Base-by-base conservation (phyloP, 2,797 vertebrate species). In the Tauraco hartlaubi region DNA sequence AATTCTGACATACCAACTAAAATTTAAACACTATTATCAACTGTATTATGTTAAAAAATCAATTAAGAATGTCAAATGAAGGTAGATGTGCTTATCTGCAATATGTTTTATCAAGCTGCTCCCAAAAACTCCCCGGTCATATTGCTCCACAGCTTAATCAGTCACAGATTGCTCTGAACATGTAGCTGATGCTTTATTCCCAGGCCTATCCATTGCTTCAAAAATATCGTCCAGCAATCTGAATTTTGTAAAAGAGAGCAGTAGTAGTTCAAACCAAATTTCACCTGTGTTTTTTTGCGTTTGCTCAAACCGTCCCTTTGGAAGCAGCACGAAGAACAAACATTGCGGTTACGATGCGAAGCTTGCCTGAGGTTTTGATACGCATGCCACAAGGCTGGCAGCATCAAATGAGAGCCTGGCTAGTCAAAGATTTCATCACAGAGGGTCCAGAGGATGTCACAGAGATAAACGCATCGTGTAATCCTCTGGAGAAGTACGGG, bases 391-490 rank as follows among this genome's bases (percentile, higher is more conserved):
- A 23, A 58, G 48, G 13, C 35, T 77, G 39, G 37, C 52, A 83
- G 66, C 26, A 37, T 9, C 21, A 75, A 59, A 82, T 19, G 44
- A 58, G 33, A 84, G 29, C 26, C n/a, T 5, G 3, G 8, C 31
- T 39, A 52, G 25, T 0, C 31, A 6, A 64, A 64, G 25, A 20
- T 69, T 48, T 78, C 41, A 39, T 19, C 59, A 71, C 49, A 48
- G n/a, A 58, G 19, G 9, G 22, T n/a, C n/a, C 62, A 72, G 51
- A 82, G 35, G 39, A 54, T 28, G 29, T 21, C 14, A 2, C 15
- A 51, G 68, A 88, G 16, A 58, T n/a, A 62, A 41, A 44, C 8
- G n/a, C 3, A 9, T 25, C 0, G 0, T 2, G 17, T 26, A 16
- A 25, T 23, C 19, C 69, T 62, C 15, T 54, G 14, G 23, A 77